Evolutionary conservation across 2,797 vertebrate species (phyloP).

Genomic region (Pyrocephalus nanus): DNA sequence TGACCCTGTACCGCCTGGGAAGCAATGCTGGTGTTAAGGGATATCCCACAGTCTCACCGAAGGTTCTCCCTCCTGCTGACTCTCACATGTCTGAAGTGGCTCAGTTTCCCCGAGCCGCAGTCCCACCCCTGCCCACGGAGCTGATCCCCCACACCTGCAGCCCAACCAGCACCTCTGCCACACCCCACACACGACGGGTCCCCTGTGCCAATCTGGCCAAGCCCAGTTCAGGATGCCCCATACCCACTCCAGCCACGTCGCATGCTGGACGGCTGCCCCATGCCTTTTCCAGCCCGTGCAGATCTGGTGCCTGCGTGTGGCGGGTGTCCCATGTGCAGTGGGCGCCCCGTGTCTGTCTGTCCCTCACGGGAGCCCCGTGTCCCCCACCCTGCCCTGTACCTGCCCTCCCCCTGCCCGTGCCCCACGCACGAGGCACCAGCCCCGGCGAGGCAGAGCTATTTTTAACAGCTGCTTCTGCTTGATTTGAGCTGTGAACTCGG

Average conservation of each 20-base stretch:
- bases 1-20: background rate
- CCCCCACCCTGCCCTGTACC: background rate
- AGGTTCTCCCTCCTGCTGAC: background rate
- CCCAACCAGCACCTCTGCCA: background rate
- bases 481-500: conserved; percentile 52
- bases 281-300: rapidly evolving
- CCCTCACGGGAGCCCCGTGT: rapidly evolving
- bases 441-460: conserved; percentile 39
- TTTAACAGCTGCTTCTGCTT: conserved; percentile 58
- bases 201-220: background rate
- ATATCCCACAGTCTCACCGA: too few species aligned
- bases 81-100: rapidly evolving
- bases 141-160: background rate
- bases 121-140: background rate
- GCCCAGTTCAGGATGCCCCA: background rate
- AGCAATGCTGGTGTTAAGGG: background rate
- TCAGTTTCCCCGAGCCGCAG: background rate
- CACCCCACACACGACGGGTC: background rate
- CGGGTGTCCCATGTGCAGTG: rapidly evolving
- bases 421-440: background rate
- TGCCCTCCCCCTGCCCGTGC: background rate
- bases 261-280: background rate
- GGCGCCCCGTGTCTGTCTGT: rapidly evolving
- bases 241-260: background rate
- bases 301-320: background rate